Base-by-base conservation (phyloP, 2,113 vertebrate genomes). In the Corydoras sp. region DNA sequence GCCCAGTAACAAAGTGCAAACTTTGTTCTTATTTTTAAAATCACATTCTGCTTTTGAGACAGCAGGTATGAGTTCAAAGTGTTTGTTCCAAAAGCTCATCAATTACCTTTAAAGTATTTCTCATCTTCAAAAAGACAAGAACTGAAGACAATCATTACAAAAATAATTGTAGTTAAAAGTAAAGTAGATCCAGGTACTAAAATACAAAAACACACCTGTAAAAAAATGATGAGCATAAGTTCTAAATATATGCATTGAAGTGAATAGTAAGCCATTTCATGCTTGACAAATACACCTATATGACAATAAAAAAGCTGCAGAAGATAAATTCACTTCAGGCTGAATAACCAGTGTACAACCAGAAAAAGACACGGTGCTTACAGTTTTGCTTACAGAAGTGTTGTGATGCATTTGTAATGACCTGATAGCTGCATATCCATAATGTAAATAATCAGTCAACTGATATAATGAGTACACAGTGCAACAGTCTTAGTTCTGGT, bases 91-190 rank as follows among this genome's bases (percentile, higher is more conserved):
- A 48, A 4, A 58, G n/a, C 43, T 49, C 63, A 49, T 18, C 51
- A 60, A 10, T 12, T 58, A 59, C 43, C 51, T 72, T 43, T 8
- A 43, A 43, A 43, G 35, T n/a, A 59, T 8, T 32, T 14, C n/a
- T 29, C 24, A 48, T 67, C 29, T 51, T 74, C 68, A 68, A 68
- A 74, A 74, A 56, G 35, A 49, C 60, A 53, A 51, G 62, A 51
- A 72, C 8, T 43, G 35, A 43, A 68, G 54, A 75, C 71, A 65
- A 60, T 53, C 35, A 43, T 43, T 43, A 43, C 35, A 79, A 79
- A 79, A 79, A 79, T 79, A 79, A 73, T 53, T 76, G 77, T 51
- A 48, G 70, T 65, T 72, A 56, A 64, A 75, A 75, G 56, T 35
- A 68, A 51, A 72, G 50, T 62, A 43, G 35, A 43, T 43, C 35